Conservation (phyloP, 1,140 invertebrate genomes). For the Doryteuthis pealeii region DNA sequence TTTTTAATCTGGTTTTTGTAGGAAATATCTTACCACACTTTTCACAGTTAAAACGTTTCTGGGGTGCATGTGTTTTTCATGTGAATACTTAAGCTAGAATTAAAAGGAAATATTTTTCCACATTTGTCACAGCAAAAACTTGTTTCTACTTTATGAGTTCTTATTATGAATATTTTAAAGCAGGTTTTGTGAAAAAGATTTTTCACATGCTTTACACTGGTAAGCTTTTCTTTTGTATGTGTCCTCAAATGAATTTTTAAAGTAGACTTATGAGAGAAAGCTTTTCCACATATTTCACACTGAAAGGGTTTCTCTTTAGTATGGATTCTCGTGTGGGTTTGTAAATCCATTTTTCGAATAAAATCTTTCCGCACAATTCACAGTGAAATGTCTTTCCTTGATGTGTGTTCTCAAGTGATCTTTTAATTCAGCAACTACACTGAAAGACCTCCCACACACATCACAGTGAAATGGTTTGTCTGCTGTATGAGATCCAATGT, state of each 20-base stretch:
- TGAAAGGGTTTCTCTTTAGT: background rate
- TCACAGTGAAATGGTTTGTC: conserved; percentile 85
- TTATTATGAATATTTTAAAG: conserved; percentile 75
- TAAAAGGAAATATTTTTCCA: conserved; percentile 31
- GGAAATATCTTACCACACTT: too few relatives aligned
- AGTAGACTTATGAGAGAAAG: conserved; percentile 27
- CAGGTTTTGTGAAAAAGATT: conserved; percentile 76
- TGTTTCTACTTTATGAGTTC: conserved; percentile 94
- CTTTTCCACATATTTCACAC: background rate
- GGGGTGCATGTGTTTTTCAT: background rate
- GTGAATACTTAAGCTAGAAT: conserved; percentile 31
- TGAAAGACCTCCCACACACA: conserved; percentile 80
- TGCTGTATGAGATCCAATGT: conserved; percentile 70
- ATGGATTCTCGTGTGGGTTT: conserved; percentile 31
- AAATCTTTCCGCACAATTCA: conserved; percentile 77
- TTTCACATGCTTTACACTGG: too few relatives aligned
- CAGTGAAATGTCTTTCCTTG: conserved; percentile 87
- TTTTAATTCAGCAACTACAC: conserved; percentile 35
- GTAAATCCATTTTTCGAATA: conserved; percentile 57
- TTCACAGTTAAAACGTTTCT: background rate
- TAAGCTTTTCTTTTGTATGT: conserved; percentile 58
- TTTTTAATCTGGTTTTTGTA: background rate
- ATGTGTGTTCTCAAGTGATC: conserved; percentile 66
- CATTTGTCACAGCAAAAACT: conserved; percentile 95
- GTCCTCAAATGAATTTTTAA: conserved; percentile 50